phyloP scores from a whole-genome alignment of 2,888 invertebrate genomes.

The Arrhopalites spinosus region DNA sequence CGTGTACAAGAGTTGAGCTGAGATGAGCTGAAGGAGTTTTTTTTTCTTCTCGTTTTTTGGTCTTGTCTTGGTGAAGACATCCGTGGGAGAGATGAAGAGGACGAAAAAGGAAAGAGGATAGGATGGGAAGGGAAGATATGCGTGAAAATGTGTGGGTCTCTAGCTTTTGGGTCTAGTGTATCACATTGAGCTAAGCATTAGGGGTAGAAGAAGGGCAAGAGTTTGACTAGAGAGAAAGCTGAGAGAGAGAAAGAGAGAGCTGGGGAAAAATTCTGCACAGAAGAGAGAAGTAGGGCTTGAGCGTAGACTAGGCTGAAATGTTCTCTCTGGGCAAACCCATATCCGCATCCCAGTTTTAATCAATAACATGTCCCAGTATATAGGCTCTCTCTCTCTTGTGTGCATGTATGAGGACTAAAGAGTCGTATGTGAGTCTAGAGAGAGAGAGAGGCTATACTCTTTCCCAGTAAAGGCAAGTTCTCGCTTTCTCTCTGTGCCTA shows the following conservation, averaged over 20 bases:
- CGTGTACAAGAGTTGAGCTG: neutral
- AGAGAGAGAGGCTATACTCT: neutral
- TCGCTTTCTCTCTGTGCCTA: no score
- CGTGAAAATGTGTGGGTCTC: slow-evolving; percentile 25
- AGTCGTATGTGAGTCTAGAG: neutral
- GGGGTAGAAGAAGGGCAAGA: slow-evolving; percentile 7
- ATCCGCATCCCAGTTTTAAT: slow-evolving; percentile 42
- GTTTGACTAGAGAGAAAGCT: neutral
- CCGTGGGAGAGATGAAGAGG: neutral
- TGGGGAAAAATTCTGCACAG: neutral
- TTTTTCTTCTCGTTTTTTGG: neutral
- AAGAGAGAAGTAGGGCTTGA: neutral
- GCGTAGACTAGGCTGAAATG: slow-evolving; percentile 8
- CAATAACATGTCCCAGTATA: slow-evolving; percentile 26
- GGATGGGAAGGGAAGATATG: slow-evolving; percentile 14
- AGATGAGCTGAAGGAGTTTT: neutral
- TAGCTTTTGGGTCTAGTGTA: neutral
- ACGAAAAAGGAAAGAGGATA: slow-evolving; percentile 3
- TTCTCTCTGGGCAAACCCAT: slow-evolving; percentile 13
- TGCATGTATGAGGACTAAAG: neutral
- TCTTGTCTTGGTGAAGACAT: neutral
- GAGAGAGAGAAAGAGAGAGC: neutral
- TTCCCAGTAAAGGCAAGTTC: slow-evolving; percentile 4
- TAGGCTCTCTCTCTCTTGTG: neutral
- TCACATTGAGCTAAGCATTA: neutral